Evolutionary conservation across 2,797 vertebrate species (phyloP), one percentile per base, ranked within the genome.

Genomic region (Calcarius lapponicus): DNA sequence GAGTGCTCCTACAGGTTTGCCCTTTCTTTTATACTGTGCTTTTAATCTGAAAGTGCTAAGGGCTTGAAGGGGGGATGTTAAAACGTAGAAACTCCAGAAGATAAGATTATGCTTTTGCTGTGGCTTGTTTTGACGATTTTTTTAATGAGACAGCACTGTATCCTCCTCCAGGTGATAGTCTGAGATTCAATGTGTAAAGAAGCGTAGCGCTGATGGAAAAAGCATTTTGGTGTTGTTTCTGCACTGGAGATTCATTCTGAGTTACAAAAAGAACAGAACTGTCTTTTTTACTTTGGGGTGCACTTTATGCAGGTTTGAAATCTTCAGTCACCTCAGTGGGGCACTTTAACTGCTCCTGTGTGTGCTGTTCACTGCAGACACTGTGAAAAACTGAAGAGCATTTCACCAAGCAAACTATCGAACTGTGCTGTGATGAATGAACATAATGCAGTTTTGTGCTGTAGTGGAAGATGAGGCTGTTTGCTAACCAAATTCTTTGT

Each of bases 1-100:
- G 50, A 78, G 72, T 24, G 32, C 58, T 91, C 67, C 73, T 73
- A 71, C 76, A 97, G 98, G 97, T 97, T 94, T 81, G 81, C 18
- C 48, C 60, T 61, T 88, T 3, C 2, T 72, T 70, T 75, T 53
- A 8, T 34, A 31, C 36, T 65, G 3, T 40, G 9, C 9, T 80
- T 91, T 58, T 62, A 18, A 45, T 40, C 29, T 54, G 14, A 20
- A 78, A 50, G 29, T 57, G 26, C 6, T 47, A 65, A n/a, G 17
- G 9, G 17, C 6, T 88, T 40, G 21, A 66, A 47, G 10, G 12
- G 38, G 43, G 12, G 43, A 18, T 86, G 17, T 71, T 70, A 60
- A 89, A 73, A 79, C 26, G 36, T 3, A 65, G 13, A 45, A 42
- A 36, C 50, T 67, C 48, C 79, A 48, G 28, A 62, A 84, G 18